phyloP scores from a whole-genome alignment of 2,113 vertebrate genomes.

The Salminus brasiliensis region DNA sequence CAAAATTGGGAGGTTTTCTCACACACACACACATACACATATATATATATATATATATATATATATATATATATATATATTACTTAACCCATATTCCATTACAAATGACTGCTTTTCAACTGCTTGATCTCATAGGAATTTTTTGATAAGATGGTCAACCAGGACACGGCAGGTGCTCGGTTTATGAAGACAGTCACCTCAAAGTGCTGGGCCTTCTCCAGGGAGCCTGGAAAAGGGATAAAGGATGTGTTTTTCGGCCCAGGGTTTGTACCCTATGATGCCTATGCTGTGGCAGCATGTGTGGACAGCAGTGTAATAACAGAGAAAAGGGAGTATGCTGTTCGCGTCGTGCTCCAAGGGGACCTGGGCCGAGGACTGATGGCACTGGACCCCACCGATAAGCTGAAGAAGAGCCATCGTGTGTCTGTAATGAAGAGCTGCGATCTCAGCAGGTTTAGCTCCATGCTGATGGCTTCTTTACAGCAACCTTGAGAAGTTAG shows the following conservation, averaged over 20 bases:
- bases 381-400: conserved; percentile 66
- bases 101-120: too few species aligned
- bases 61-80: too few species aligned
- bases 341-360: conserved; percentile 74
- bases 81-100: too few species aligned
- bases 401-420: conserved; percentile 67
- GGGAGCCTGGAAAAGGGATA: conserved; percentile 30
- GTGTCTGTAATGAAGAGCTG: conserved; percentile 71
- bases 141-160: conserved; percentile 70
- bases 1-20: too few species aligned
- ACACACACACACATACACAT: too few species aligned
- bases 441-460: conserved; percentile 64
- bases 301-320: conserved; percentile 70
- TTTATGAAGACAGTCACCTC: conserved; percentile 77
- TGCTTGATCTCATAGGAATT: conserved; percentile 67
- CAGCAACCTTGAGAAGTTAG: conserved; percentile 50
- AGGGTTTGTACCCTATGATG: conserved; percentile 75
- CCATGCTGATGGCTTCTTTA: conserved; percentile 67
- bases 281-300: conserved; percentile 73
- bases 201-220: conserved; percentile 68
- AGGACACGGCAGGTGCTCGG: conserved; percentile 64
- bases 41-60: too few species aligned
- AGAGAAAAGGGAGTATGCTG: conserved; percentile 63
- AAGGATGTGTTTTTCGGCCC: conserved; percentile 65
- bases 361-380: conserved; percentile 73